Base-by-base conservation (phyloP, 2,888 invertebrate genomes). In the Euzophera pinguis region DNA sequence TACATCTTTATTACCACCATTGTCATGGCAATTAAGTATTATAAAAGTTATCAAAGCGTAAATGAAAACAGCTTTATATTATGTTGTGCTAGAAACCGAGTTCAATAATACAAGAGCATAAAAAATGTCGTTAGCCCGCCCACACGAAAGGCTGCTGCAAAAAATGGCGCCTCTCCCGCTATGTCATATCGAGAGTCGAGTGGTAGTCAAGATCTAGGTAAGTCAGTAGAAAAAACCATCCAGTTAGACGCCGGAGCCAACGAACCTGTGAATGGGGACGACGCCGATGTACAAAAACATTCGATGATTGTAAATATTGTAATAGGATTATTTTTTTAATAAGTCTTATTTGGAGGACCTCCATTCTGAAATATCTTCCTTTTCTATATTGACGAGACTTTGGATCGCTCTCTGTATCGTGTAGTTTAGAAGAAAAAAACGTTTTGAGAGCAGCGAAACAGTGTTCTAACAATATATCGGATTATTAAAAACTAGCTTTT, bases 221-320 rank as follows among this genome's bases (percentile, higher is more conserved):
- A 22, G 22, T 22, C 2, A 22, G 22, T 22, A 27, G 47, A 84
- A 86, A 84, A 85, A 84, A 79, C 59, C 62, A 72, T 79, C 74
- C 84, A 79, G 85, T 84, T 84, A 84, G 71, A 75, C 71, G 80
- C 70, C 76, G 71, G 66, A 73, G 85, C 73, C 84, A 81, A 79
- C 76, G 81, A 80, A 82, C 81, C 73, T 73, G 64, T 58, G 56
- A 82, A 73, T 61, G 73, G 68, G 80, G 75, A 63, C 80, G 12
- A 13, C 12, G 14, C 10, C 22, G 22, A 59, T 58, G 52, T 61
- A 73, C 70, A 82, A 84, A 84, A 84, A 82, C 72, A 75, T 67
- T 70, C 70, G 71, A 68, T 62, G 57, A 65, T 65, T 69, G 65
- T 22, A 3, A 22, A n/a, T n/a, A n/a, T n/a, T n/a, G n/a, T n/a